Conservation (phyloP, 2,888 invertebrate species). For the Thereva nobilitata region DNA sequence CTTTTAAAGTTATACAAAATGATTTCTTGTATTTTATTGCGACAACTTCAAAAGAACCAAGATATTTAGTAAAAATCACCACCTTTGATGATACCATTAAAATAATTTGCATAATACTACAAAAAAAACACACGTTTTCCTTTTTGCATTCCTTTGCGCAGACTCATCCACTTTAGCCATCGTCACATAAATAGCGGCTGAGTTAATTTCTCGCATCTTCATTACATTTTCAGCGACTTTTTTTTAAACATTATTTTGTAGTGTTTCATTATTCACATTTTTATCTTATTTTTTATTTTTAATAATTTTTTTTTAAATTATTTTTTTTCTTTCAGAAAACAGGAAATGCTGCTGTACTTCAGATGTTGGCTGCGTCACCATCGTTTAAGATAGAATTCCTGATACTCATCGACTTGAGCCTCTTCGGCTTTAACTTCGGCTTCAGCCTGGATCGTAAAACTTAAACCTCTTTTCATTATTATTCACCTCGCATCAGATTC, state of each 20-base stretch:
- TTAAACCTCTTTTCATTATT: no score
- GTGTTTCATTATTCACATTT: no score
- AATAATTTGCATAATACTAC: conserved; percentile 29
- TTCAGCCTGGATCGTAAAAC: no score
- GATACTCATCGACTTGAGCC: conserved; percentile 20
- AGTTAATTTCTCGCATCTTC: conserved; percentile 22
- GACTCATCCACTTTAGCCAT: conserved; percentile 4
- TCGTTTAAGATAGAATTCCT: conserved; percentile 3
- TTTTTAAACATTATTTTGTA: no score
- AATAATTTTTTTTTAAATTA: conserved; percentile 28
- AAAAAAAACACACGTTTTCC: conserved; percentile 12
- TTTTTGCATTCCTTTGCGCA: conserved; percentile 33
- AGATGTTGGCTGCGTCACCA: conserved; percentile 24
- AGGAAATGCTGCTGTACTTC: conserved; percentile 29
- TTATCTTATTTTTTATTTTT: background rate
- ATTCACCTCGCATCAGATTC: no score
- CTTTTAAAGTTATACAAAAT: no score
- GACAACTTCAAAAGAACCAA: no score
- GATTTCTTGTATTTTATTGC: no score
- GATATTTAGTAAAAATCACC: no score
- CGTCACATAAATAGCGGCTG: conserved; percentile 32
- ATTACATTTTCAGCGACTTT: no score
- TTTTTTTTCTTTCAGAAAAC: conserved; percentile 28
- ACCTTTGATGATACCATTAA: no score
- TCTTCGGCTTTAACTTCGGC: no score